phyloP scores from a whole-genome alignment of 2,797 vertebrate species.

The Bovichtus diacanthus region DNA sequence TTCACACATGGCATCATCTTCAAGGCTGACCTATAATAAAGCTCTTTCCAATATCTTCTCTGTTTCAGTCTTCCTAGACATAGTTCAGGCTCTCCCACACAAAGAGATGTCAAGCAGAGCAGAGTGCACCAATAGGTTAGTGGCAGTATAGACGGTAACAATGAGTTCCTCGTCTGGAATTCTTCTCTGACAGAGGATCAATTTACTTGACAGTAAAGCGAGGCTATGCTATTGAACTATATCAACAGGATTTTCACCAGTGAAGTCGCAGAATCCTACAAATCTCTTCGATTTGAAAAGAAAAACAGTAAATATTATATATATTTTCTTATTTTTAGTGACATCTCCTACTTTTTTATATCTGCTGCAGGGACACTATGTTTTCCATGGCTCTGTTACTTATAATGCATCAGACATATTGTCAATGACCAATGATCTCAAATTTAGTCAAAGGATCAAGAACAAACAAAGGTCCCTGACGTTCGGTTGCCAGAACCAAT shows the following conservation, averaged over 20 bases:
- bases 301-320: background rate
- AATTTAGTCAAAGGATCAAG: background rate
- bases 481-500: background rate
- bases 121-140: constrained; percentile 9
- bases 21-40: constrained; percentile 55
- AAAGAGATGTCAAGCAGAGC: constrained; percentile 27
- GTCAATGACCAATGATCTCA: background rate
- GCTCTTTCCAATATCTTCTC: constrained; percentile 22
- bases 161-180: constrained; percentile 12
- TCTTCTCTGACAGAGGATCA: constrained; percentile 31
- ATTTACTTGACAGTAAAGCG: constrained; percentile 21
- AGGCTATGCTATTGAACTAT: background rate
- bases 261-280: background rate
- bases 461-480: background rate
- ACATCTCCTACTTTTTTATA: background rate
- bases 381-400: background rate
- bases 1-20: constrained; percentile 60
- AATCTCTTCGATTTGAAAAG: background rate
- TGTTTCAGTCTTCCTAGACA: constrained; percentile 31
- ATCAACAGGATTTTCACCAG: background rate
- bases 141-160: constrained; percentile 14
- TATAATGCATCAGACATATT: no score
- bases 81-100: constrained; percentile 21
- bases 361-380: background rate
- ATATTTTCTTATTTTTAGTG: background rate